A percentile compares a stretch with the other conserved stretches of the same genome.
Evolutionary conservation across 2,888 invertebrate species (phyloP).

Genomic region (Artemia sinica): DNA sequence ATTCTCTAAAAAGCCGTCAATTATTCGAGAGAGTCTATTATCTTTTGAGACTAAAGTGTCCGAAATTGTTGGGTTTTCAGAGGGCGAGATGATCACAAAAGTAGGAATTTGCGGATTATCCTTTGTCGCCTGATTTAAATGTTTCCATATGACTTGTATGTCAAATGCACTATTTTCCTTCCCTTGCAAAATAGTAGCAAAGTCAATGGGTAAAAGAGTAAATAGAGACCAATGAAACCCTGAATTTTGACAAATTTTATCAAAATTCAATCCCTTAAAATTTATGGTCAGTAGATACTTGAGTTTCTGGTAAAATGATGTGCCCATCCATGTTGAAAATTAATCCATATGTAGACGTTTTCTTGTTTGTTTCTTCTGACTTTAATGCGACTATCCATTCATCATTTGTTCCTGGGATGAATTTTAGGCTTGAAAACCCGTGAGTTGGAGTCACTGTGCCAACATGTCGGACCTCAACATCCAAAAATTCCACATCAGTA

Average conservation of each 20-base stretch:
- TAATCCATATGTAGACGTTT: constrained; percentile 67
- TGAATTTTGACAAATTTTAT: constrained; percentile 22
- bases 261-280: constrained; percentile 86
- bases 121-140: too few species aligned
- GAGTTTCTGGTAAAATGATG: constrained; percentile 55
- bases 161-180: too few species aligned
- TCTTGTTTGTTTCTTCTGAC: constrained; percentile 75
- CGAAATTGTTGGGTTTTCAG: too few species aligned
- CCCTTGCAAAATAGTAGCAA: too few species aligned
- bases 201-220: too few species aligned
- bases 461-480: constrained; percentile 38
- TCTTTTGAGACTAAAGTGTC: too few species aligned
- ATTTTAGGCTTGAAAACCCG: constrained; percentile 95
- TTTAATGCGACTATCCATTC: constrained; percentile 75
- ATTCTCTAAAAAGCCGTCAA: too few species aligned
- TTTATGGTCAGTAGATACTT: constrained; percentile 56
- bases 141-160: too few species aligned
- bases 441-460: constrained; percentile 48
- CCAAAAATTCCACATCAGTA: constrained; percentile 55
- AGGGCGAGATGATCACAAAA: too few species aligned
- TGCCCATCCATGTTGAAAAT: constrained; percentile 63
- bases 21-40: too few species aligned
- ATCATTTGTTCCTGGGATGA: constrained; percentile 77
- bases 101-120: too few species aligned
- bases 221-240: too few species aligned